A percentile compares a stretch with the other conserved stretches of the same genome.
Evolutionary conservation across 2,888 invertebrate genomes (phyloP).

Genomic region (Lordiphosa fenestrarum): DNA sequence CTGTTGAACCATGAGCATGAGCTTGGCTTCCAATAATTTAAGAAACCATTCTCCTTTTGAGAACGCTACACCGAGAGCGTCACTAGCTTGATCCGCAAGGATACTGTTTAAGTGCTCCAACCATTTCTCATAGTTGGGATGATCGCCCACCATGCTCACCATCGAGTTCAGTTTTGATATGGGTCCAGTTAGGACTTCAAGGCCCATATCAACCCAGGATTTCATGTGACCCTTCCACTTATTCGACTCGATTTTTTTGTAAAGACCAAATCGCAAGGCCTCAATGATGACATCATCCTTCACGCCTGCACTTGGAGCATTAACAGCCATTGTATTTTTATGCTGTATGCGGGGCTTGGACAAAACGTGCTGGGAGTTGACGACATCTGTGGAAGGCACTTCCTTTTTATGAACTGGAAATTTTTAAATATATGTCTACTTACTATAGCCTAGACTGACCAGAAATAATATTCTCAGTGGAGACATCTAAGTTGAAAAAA

Average conservation of each 20-base stretch:
- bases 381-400: background rate
- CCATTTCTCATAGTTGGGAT: background rate
- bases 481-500: background rate
- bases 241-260: background rate
- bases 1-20: too few species aligned
- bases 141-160: background rate
- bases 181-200: background rate
- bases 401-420: too few species aligned
- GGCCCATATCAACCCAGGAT: background rate
- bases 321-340: background rate
- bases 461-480: background rate
- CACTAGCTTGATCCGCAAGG: too few species aligned
- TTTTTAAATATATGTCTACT: background rate
- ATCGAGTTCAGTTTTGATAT: background rate
- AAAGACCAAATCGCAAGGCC: background rate
- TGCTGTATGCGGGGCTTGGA: background rate
- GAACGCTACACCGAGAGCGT: too few species aligned
- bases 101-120: too few species aligned
- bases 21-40: too few species aligned
- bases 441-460: background rate
- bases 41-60: too few species aligned
- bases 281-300: background rate
- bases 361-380: background rate
- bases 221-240: constrained; percentile 2
- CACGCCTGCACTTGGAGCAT: background rate